Conservation (phyloP, 2,888 invertebrate genomes). For the Diarsia mendica region DNA sequence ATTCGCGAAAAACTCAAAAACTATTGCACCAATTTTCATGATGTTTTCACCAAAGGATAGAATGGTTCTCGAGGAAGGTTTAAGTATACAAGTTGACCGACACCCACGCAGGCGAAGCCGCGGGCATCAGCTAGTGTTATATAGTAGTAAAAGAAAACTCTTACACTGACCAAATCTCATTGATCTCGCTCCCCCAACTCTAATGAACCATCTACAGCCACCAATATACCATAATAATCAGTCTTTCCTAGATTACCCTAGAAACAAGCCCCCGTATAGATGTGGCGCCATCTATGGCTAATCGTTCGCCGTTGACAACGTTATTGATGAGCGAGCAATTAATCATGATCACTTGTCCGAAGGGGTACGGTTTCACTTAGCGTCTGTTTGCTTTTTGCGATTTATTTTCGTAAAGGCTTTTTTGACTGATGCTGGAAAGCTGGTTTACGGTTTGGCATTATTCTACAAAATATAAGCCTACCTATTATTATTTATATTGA, state of each 20-base stretch:
- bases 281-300: conserved; percentile 64
- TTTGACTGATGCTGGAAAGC: conserved; percentile 16
- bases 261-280: conserved; percentile 31
- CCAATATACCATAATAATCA: background rate
- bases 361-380: conserved; percentile 68
- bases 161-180: background rate
- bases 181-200: background rate
- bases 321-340: conserved; percentile 69
- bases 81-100: too few species aligned
- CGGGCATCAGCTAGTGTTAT: too few species aligned
- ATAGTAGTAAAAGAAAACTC: too few species aligned
- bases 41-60: too few species aligned
- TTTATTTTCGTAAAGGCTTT: conserved; percentile 48
- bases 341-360: conserved; percentile 68
- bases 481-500: too few species aligned
- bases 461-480: background rate
- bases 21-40: too few species aligned
- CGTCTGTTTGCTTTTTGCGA: conserved; percentile 59
- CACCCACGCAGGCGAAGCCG: too few species aligned
- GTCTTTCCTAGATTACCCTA: conserved; percentile 31
- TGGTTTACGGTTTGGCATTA: background rate
- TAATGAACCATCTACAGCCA: background rate
- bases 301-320: conserved; percentile 62
- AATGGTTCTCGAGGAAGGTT: too few species aligned
- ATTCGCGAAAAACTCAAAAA: too few species aligned